phyloP scores from a whole-genome alignment of 37 sponge, comb jelly and placozoan genomes.

The Geodia barretti region DNA sequence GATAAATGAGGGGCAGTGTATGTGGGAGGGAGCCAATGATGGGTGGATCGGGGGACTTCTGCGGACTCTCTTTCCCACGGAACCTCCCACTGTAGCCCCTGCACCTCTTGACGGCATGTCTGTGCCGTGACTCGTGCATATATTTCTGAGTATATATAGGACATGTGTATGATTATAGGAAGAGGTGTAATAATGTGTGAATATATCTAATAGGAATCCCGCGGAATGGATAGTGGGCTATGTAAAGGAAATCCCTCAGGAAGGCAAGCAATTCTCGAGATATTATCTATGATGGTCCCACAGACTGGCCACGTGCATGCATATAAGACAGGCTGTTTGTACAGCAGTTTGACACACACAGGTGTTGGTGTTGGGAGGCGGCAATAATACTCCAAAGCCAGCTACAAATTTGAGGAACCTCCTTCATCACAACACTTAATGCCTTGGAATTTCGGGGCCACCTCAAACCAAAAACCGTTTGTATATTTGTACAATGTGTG shows the following conservation, averaged over 20 bases:
- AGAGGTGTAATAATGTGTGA: too few relatives aligned
- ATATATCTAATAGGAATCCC: too few relatives aligned
- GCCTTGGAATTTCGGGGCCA: too few relatives aligned
- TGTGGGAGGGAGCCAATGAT: not conserved
- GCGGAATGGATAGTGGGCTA: too few relatives aligned
- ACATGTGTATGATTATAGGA: too few relatives aligned
- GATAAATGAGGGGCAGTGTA: not conserved
- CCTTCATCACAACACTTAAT: not conserved
- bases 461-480: not conserved
- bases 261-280: too few relatives aligned
- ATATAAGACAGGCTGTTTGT: too few relatives aligned
- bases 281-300: too few relatives aligned
- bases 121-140: conserved; percentile 93
- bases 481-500: not conserved
- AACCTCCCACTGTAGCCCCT: conserved; percentile 91
- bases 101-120: conserved; percentile 80
- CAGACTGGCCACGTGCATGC: too few relatives aligned
- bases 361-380: not conserved
- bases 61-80: conserved; percentile 2
- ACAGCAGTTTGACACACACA: too few relatives aligned
- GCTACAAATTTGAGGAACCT: not conserved
- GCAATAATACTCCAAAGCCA: not conserved
- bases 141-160: conserved; percentile 86
- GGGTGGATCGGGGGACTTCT: not conserved
- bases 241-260: too few relatives aligned